Conservation (phyloP, 2,888 invertebrate species). For the Platycnemis pennipes region DNA sequence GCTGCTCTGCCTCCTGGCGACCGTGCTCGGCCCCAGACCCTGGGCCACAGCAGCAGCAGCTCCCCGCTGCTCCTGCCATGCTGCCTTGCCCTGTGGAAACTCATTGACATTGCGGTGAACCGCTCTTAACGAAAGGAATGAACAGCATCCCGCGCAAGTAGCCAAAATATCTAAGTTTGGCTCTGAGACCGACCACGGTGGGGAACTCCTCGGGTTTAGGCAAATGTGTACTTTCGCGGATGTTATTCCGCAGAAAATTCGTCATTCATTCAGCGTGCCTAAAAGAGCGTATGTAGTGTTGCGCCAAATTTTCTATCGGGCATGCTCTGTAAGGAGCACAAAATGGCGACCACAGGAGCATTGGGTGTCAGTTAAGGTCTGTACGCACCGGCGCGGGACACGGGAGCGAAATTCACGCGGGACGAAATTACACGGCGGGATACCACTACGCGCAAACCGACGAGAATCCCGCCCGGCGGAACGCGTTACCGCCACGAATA, state of each 20-base stretch:
- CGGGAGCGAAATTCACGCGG: too few species aligned
- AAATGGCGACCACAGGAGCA: too few species aligned
- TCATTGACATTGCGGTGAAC: not conserved
- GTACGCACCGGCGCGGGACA: too few species aligned
- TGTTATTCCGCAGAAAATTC: not conserved
- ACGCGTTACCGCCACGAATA: too few species aligned
- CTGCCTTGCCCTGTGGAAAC: conserved; percentile 59
- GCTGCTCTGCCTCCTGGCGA: not conserved
- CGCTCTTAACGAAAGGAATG: not conserved
- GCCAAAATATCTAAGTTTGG: not conserved
- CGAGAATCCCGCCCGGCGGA: too few species aligned
- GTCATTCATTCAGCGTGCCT: too few species aligned
- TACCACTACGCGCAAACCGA: too few species aligned
- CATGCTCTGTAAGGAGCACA: not conserved
- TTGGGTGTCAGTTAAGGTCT: too few species aligned
- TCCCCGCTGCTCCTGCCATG: conserved; percentile 67
- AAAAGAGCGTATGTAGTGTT: too few species aligned
- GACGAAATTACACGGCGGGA: too few species aligned
- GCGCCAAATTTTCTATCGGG: not conserved
- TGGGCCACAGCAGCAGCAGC: conserved; percentile 28
- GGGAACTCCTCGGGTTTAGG: not conserved
- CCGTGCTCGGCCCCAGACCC: not conserved
- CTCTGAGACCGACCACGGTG: not conserved
- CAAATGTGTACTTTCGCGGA: not conserved
- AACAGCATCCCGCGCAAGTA: not conserved